A percentile compares a stretch with the other conserved stretches of the same genome.
phyloP scores from a whole-genome alignment of 2,797 vertebrate species.

The Alcedo atthis region DNA sequence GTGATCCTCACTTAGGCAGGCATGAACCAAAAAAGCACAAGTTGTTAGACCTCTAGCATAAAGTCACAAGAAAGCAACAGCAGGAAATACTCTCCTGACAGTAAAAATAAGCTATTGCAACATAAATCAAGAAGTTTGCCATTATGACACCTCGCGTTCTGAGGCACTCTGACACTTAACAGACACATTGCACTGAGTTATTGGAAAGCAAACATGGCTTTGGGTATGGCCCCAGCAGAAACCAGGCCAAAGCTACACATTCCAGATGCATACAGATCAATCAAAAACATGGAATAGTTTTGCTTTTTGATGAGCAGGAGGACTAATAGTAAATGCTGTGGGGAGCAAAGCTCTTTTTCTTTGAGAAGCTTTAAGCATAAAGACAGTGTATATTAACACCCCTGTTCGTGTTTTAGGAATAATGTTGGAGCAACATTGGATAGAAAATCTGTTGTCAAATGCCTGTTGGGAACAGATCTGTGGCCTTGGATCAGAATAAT shows the following conservation, averaged over 20 bases:
- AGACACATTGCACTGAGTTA: not conserved
- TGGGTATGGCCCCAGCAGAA: not conserved
- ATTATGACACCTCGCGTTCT: constrained; percentile 5
- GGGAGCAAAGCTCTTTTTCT: not conserved
- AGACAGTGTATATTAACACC: not conserved
- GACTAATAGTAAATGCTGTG: not conserved
- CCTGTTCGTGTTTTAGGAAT: not conserved
- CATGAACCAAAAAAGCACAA: constrained; percentile 69
- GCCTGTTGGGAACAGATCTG: not conserved
- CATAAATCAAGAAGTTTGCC: constrained; percentile 17
- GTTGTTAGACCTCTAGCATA: constrained; percentile 55
- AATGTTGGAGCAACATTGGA: not conserved
- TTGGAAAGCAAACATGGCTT: not conserved
- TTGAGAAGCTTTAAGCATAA: not conserved
- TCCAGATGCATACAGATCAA: not conserved
- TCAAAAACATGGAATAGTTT: not conserved
- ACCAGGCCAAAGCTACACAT: not conserved
- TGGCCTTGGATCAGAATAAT: not conserved
- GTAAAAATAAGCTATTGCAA: constrained; percentile 53
- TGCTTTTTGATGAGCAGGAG: not conserved
- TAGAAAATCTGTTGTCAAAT: not conserved
- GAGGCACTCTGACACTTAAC: not conserved
- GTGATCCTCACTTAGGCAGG: constrained; percentile 66
- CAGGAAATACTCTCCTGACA: constrained; percentile 49
- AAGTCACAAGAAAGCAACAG: constrained; percentile 62